Evolutionary conservation across 2,797 vertebrate species (phyloP).

Genomic region (Luscinia luscinia): DNA sequence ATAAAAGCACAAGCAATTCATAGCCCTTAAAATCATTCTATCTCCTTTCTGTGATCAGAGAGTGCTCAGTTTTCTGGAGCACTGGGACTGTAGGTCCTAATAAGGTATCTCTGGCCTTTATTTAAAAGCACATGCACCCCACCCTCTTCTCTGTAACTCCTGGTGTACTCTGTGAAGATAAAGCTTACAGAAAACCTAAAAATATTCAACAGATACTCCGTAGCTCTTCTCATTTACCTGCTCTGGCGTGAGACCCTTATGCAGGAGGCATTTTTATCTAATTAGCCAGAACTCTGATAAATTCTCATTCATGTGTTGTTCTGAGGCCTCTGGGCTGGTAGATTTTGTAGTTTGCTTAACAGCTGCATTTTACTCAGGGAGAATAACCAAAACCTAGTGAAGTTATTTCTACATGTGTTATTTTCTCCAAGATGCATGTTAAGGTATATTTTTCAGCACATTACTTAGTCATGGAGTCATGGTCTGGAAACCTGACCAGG

Average conservation of each 20-base stretch:
- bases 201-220: background rate
- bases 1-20: background rate
- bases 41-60: background rate
- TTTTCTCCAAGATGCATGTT: slow-evolving; percentile 25
- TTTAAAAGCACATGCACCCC: background rate
- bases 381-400: background rate
- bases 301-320: background rate
- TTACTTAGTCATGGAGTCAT: slow-evolving; percentile 25
- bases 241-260: background rate
- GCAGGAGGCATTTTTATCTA: background rate
- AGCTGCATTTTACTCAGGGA: background rate
- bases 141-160: background rate
- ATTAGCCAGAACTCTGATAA: background rate
- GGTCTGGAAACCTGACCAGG: slow-evolving; percentile 51
- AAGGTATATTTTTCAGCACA: slow-evolving; percentile 57
- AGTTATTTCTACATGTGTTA: background rate
- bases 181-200: background rate
- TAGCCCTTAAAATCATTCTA: background rate
- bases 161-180: background rate
- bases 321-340: background rate
- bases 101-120: background rate
- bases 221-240: background rate
- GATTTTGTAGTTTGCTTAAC: background rate
- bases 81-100: background rate
- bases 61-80: background rate